Evolutionary conservation across 2,888 invertebrate genomes (phyloP).

Genomic region (Drosophila monieri): DNA sequence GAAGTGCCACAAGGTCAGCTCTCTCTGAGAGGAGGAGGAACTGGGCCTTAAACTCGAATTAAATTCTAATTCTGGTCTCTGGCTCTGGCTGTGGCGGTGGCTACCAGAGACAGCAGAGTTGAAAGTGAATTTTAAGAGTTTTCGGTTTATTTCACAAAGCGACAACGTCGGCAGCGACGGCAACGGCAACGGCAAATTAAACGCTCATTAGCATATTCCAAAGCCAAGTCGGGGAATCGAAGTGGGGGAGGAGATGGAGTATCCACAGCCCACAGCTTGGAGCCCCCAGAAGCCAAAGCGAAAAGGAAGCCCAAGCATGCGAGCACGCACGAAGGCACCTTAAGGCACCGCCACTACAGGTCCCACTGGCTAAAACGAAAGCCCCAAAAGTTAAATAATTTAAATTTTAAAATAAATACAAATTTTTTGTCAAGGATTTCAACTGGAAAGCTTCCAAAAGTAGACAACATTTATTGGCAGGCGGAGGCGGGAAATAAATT

Average conservation of each 20-base stretch:
- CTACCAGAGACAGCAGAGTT: constrained; percentile 54
- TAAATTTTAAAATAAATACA: too few relatives aligned
- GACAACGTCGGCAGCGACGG: constrained; percentile 2
- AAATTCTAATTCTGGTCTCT: constrained; percentile 55
- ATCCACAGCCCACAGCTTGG: not conserved
- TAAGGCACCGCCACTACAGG: constrained; percentile 3
- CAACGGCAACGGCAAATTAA: constrained; percentile 51
- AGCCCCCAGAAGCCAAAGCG: not conserved
- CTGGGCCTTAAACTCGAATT: constrained; percentile 42
- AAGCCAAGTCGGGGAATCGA: constrained; percentile 24
- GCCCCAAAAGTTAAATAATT: too few relatives aligned
- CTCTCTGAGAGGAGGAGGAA: constrained; percentile 1
- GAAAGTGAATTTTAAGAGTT: constrained; percentile 67
- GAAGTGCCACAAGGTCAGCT: too few relatives aligned
- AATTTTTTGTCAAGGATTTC: too few relatives aligned
- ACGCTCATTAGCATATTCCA: constrained; percentile 71
- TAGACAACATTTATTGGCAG: not conserved
- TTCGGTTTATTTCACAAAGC: constrained; percentile 34
- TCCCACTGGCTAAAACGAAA: not conserved
- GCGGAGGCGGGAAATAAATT: constrained; percentile 45
- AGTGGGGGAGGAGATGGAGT: not conserved
- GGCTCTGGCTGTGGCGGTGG: too few relatives aligned
- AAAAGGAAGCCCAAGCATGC: constrained; percentile 19
- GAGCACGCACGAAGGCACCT: constrained; percentile 18
- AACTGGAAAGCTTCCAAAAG: not conserved